Conservation (phyloP, 2,113 vertebrate species). For the Xenus cinereus region DNA sequence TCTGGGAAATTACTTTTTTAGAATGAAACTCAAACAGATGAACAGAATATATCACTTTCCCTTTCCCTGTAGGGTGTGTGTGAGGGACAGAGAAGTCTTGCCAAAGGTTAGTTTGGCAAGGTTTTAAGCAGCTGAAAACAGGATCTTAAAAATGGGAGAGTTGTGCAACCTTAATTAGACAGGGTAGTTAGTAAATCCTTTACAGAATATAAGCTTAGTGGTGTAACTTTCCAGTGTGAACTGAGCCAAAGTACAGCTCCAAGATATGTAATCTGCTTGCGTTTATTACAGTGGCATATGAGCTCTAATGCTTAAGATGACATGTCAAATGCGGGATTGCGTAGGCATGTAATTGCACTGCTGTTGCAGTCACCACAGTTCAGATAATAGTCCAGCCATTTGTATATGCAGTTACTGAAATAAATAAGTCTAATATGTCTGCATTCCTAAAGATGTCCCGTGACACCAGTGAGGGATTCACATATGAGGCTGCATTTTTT, state of each 20-base stretch:
- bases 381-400: background rate
- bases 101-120: conserved; percentile 6
- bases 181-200: background rate
- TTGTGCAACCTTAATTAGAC: conserved; percentile 25
- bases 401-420: background rate
- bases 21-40: background rate
- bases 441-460: background rate
- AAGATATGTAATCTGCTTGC: background rate
- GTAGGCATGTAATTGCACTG: background rate
- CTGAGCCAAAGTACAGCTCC: conserved; percentile 3
- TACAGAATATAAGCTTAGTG: background rate
- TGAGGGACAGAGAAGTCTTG: background rate
- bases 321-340: background rate
- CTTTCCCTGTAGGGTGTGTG: background rate
- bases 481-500: background rate
- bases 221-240: background rate
- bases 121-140: background rate
- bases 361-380: background rate
- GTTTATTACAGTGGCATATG: background rate
- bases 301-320: background rate
- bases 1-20: background rate
- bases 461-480: background rate
- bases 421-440: background rate
- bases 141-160: background rate
- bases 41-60: background rate